A percentile compares a stretch with the other conserved stretches of the same genome.
Conservation (phyloP, 2,888 invertebrate genomes). For the Andrena hattorfiana region DNA sequence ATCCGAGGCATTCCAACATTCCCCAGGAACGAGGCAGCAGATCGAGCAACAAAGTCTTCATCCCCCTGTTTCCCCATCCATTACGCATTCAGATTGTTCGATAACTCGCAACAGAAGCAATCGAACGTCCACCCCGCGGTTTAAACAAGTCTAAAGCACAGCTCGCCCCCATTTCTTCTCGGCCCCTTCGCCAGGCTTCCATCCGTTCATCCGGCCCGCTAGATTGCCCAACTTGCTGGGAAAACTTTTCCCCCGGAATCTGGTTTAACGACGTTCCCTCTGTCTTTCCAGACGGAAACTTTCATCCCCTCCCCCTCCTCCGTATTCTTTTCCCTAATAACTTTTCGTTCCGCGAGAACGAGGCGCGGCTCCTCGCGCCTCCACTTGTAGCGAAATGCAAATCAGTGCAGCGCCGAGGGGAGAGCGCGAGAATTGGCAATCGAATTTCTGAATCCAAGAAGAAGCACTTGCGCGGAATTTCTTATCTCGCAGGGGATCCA, state of each 20-base stretch:
- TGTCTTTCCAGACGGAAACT: conserved; percentile 49
- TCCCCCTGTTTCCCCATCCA: background rate
- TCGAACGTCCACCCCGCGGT: conserved; percentile 18
- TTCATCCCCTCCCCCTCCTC: background rate
- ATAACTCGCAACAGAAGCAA: conserved; percentile 1
- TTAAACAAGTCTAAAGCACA: conserved; percentile 25
- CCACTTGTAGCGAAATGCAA: conserved; percentile 25
- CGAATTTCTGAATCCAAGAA: conserved; percentile 16
- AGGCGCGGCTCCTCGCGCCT: conserved; percentile 7
- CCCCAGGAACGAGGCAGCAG: no score
- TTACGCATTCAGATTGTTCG: conserved; percentile 17
- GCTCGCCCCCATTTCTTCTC: background rate
- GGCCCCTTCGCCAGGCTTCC: background rate
- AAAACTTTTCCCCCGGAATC: conserved; percentile 50
- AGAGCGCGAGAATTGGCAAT: conserved; percentile 16
- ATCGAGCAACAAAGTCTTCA: background rate
- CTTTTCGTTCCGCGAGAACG: conserved; percentile 42
- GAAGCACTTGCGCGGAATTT: background rate
- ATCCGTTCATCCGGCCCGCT: conserved; percentile 11
- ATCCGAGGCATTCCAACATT: conserved; percentile 4
- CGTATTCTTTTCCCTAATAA: conserved; percentile 48
- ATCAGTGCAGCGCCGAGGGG: background rate
- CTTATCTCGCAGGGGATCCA: background rate
- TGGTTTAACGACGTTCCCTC: conserved; percentile 49
- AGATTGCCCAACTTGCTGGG: conserved; percentile 46